These are phyloP conservation scores for Phaedon cochleariae DNA, from an alignment of 2,888 invertebrate species.

Conservation along the genomic window DNA sequence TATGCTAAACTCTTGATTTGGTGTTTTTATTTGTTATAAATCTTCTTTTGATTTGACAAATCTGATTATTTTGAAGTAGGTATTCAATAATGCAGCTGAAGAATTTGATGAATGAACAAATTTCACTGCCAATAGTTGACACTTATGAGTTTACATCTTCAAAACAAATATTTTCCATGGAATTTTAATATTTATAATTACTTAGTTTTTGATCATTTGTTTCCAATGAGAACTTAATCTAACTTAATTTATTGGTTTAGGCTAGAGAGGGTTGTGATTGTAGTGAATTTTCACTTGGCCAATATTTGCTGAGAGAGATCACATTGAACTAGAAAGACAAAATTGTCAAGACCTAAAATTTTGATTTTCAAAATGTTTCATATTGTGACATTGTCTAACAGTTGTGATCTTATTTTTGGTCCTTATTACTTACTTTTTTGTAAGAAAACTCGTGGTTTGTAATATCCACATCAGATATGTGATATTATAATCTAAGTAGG, in stretches of 20 bases:
- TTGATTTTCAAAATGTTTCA: neutral
- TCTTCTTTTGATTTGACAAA: neutral
- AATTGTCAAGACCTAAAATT: neutral
- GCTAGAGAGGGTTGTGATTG: slow-evolving; percentile 26
- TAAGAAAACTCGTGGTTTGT: slow-evolving; percentile 57
- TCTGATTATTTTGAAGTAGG: no score
- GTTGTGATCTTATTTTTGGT: neutral
- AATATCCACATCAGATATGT: slow-evolving; percentile 78
- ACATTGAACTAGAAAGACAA: neutral
- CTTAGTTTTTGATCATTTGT: no score
- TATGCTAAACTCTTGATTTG: no score
- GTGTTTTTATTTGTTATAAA: slow-evolving; percentile 1
- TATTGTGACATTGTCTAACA: neutral
- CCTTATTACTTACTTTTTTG: slow-evolving; percentile 24
- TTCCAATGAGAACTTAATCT: no score
- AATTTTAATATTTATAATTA: neutral
- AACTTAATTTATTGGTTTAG: slow-evolving; percentile 25
- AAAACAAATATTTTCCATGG: slow-evolving; percentile 7
- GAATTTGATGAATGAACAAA: slow-evolving; percentile 1
- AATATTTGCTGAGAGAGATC: slow-evolving; percentile 15
- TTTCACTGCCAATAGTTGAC: slow-evolving; percentile 11
- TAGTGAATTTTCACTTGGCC: slow-evolving; percentile 18
- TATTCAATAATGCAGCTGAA: no score
- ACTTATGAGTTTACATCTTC: neutral
- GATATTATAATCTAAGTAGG: slow-evolving; percentile 65